Evolutionary conservation across 2,113 vertebrate genomes (phyloP), one percentile per base, ranked within the genome.

Genomic region (Nycticryphes semicollaris): DNA sequence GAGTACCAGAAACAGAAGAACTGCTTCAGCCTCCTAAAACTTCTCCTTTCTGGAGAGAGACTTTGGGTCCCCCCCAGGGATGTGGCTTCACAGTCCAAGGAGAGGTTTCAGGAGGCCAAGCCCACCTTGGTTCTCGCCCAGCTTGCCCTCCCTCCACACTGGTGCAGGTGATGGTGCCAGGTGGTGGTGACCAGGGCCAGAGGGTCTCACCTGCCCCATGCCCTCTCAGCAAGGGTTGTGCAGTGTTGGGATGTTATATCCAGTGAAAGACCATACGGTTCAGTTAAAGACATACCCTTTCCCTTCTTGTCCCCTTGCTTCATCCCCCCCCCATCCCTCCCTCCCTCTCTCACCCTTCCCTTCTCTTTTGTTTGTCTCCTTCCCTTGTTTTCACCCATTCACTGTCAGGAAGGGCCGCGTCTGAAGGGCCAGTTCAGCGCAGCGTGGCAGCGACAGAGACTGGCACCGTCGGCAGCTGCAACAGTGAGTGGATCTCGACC

Each of bases 401-500:
- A 96, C 97, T 97, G 98, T 97, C 97, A 98, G 98, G 98, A 98
- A 98, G 97, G 98, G 97, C 98, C 96, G 80, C 93, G 87, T 92
- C 97, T 78, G 97, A 98, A 94, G 97, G 98, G 98, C 96, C 97
- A 95, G 63, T 62, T 95, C 97, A 95, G 96, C 97, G 45, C 97
- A 93, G 95, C 97, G 76, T 98, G 98, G 98, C 98, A 98, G 90
- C 97, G 93, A 94, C 98, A 97, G 95, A 97, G 97, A 97, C 97
- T 97, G 84, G 97, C 97, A 95, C 97, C 97, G 8, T 70, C 97
- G 59, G 92, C 98, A 91, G 97, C 98, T 97, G 97, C 97, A 98
- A 96, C 98, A 98, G 98, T 98, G 98, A 98, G 98, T 96, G 97
- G 56, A 96, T 97, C 97, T 96, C 6, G 3, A 95, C 51, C 96